Evolutionary conservation across 2,888 invertebrate species (phyloP).

Genomic region (Eumacrocentrus americanus): DNA sequence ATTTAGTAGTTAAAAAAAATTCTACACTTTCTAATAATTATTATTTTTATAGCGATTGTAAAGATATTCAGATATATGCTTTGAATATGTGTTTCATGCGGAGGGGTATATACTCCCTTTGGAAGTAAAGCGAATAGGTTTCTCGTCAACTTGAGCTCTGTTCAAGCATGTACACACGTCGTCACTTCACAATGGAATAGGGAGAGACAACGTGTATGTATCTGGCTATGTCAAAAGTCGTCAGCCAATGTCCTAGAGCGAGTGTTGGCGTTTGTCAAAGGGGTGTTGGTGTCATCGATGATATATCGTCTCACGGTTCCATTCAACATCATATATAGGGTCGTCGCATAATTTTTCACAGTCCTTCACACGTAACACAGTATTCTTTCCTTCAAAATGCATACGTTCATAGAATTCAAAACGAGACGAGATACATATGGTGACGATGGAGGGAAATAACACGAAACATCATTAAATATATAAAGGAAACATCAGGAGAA

Average conservation of each 20-base stretch:
- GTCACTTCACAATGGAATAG: conserved; percentile 26
- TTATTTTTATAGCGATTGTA: conserved; percentile 31
- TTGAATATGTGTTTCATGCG: conserved; percentile 4
- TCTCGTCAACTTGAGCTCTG: no score
- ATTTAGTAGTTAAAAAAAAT: not conserved
- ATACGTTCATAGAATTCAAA: not conserved
- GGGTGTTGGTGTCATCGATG: conserved; percentile 41
- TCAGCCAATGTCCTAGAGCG: conserved; percentile 24
- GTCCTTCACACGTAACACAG: no score
- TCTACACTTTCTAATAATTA: not conserved
- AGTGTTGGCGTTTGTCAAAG: conserved; percentile 31
- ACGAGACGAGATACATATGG: not conserved
- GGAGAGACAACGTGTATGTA: conserved; percentile 32
- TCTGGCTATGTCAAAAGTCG: conserved; percentile 37
- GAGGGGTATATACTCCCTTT: not conserved
- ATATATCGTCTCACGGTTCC: conserved; percentile 39
- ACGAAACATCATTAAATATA: no score
- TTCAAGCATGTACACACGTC: no score
- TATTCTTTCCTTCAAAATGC: conserved; percentile 4
- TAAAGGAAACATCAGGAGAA: no score
- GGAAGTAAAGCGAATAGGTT: conserved; percentile 16
- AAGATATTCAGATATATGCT: conserved; percentile 36
- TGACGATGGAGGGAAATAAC: no score
- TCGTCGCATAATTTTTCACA: conserved; percentile 10
- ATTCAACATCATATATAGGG: not conserved